Evolutionary conservation across 2,113 vertebrate species (phyloP).

Genomic region (Maylandia zebra): DNA sequence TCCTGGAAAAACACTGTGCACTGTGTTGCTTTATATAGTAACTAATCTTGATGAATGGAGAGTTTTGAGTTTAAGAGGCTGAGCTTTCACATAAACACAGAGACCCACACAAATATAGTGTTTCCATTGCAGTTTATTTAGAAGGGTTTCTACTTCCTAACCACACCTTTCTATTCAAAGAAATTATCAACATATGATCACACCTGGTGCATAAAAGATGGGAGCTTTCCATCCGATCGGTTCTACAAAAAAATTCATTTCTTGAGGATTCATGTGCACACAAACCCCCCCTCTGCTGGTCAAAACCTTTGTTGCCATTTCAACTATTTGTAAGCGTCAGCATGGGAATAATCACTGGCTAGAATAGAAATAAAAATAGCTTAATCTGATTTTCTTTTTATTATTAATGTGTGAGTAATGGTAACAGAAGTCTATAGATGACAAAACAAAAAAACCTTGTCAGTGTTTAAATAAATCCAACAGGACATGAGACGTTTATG

Average conservation of each 20-base stretch:
- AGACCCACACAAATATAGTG: background rate
- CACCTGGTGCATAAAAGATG: background rate
- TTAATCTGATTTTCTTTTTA: background rate
- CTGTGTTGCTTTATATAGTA: background rate
- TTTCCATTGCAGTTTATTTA: background rate
- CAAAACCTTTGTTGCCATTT: background rate
- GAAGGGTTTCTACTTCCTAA: background rate
- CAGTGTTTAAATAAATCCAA: no score
- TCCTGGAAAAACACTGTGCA: background rate
- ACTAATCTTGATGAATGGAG: background rate
- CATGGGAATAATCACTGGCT: background rate
- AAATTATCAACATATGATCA: background rate
- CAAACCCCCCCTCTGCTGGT: background rate
- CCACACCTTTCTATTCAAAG: background rate
- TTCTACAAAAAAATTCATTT: background rate
- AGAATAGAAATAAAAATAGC: background rate
- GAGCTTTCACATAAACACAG: background rate
- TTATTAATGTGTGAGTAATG: background rate
- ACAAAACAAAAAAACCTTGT: background rate
- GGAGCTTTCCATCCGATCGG: fast-evolving
- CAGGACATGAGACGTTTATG: background rate
- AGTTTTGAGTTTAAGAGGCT: background rate
- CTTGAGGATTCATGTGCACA: background rate
- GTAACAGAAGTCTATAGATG: background rate
- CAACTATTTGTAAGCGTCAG: background rate